phyloP scores from a whole-genome alignment of 2,797 vertebrate genomes.

The Malurus splendens region DNA sequence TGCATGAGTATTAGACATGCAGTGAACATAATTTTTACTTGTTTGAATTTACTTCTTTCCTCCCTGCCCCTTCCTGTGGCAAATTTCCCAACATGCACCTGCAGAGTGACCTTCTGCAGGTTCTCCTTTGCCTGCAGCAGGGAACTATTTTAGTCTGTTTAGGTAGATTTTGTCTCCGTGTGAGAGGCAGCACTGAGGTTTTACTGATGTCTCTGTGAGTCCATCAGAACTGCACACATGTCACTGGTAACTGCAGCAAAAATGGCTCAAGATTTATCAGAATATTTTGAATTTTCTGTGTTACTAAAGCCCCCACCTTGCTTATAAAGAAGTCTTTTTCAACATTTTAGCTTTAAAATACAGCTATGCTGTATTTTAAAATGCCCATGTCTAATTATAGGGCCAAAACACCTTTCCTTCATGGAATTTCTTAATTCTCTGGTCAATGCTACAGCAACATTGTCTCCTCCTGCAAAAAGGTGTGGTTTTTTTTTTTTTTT shows the following conservation, averaged over 20 bases:
- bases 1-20: not conserved
- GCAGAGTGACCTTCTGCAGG: not conserved
- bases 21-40: not conserved
- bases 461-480: not conserved
- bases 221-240: fast-evolving
- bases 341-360: not conserved
- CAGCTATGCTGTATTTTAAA: not conserved
- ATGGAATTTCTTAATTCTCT: not conserved
- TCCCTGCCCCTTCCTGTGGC: not conserved
- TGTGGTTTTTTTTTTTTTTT: not conserved
- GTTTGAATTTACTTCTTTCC: not conserved
- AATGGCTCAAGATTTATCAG: not conserved
- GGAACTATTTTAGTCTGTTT: not conserved
- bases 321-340: not conserved
- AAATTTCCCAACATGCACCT: not conserved
- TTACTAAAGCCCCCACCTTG: not conserved
- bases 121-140: not conserved
- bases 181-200: not conserved
- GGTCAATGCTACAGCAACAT: not conserved
- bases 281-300: not conserved
- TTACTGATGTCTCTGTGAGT: not conserved
- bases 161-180: fast-evolving
- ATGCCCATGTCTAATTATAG: not conserved
- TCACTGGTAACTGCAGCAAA: not conserved
- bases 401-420: not conserved